A percentile compares a stretch with the other conserved stretches of the same genome.
These are phyloP conservation scores for Sisor rabdophorus DNA, from an alignment of 2,113 vertebrate genomes.

Conservation along the genomic window DNA sequence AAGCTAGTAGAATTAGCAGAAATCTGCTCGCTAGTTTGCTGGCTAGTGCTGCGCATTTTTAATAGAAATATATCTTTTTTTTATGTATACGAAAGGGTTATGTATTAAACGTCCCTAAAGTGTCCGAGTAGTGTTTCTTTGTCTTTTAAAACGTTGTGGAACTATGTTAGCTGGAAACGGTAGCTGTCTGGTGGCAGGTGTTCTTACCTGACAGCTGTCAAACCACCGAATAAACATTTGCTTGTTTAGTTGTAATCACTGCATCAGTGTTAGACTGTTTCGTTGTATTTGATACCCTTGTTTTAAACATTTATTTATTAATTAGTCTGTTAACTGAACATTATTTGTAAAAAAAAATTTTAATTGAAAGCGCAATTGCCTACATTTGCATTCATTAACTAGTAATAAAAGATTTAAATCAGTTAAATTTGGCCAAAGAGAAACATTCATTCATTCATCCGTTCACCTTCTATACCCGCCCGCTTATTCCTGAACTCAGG, in stretches of 20 bases:
- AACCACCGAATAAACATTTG: not conserved
- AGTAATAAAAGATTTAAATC: no score
- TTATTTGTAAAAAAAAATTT: not conserved
- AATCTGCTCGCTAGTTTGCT: not conserved
- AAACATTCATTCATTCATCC: no score
- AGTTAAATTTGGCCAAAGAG: no score
- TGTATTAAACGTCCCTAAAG: not conserved
- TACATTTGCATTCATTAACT: not conserved
- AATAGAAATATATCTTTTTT: not conserved
- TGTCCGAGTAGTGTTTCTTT: not conserved
- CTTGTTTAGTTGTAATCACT: not conserved
- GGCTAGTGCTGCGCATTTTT: not conserved
- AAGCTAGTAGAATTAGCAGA: not conserved
- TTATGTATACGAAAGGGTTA: not conserved
- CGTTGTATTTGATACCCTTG: not conserved
- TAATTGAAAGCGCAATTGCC: not conserved
- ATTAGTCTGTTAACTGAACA: not conserved
- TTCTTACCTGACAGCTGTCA: constrained; percentile 24
- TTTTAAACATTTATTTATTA: not conserved
- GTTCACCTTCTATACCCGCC: no score
- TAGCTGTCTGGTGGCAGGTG: not conserved
- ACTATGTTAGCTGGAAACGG: not conserved
- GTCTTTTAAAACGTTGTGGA: not conserved
- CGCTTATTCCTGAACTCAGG: no score
- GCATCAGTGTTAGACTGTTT: not conserved